These are phyloP conservation scores for Eptatretus atami DNA, from an alignment of 2,797 vertebrate species.

Conservation along the genomic window DNA sequence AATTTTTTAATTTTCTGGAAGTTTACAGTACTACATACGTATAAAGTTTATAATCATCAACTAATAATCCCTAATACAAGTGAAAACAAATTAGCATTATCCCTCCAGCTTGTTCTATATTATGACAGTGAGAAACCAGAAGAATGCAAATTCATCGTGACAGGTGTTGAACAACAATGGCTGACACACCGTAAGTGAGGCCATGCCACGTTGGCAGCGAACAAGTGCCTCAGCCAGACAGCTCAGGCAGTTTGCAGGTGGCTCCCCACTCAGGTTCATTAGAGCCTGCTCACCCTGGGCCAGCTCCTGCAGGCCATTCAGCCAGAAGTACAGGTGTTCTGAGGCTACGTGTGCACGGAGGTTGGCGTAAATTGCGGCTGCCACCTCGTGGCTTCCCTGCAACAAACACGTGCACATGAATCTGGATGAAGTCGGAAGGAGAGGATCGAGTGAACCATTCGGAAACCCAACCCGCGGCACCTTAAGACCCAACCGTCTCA, in stretches of 20 bases:
- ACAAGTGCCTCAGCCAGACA: slow-evolving; percentile 66
- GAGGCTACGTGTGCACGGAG: slow-evolving; percentile 77
- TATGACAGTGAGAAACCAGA: not conserved
- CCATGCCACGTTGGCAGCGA: slow-evolving; percentile 86
- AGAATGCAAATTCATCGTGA: not conserved
- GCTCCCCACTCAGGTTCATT: slow-evolving; percentile 36
- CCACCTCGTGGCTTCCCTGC: slow-evolving; percentile 83
- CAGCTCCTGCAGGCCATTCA: slow-evolving; percentile 88
- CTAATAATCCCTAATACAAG: not conserved
- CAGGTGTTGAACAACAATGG: not conserved
- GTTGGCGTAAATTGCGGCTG: slow-evolving; percentile 68
- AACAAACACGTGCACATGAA: too few species aligned
- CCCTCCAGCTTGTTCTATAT: not conserved
- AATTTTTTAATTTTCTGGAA: too few species aligned
- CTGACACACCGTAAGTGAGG: slow-evolving; percentile 56
- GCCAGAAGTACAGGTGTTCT: slow-evolving; percentile 97
- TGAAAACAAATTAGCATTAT: not conserved
- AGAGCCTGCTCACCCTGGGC: slow-evolving; percentile 73
- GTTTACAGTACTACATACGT: not conserved
- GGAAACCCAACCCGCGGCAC: too few species aligned
- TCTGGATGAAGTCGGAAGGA: too few species aligned
- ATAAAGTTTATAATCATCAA: not conserved
- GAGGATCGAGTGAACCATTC: too few species aligned
- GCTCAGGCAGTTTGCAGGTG: slow-evolving; percentile 45
- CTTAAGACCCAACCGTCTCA: too few species aligned